Evolutionary conservation across 2,888 invertebrate genomes (phyloP).

Genomic region (Lycaena phlaeas): DNA sequence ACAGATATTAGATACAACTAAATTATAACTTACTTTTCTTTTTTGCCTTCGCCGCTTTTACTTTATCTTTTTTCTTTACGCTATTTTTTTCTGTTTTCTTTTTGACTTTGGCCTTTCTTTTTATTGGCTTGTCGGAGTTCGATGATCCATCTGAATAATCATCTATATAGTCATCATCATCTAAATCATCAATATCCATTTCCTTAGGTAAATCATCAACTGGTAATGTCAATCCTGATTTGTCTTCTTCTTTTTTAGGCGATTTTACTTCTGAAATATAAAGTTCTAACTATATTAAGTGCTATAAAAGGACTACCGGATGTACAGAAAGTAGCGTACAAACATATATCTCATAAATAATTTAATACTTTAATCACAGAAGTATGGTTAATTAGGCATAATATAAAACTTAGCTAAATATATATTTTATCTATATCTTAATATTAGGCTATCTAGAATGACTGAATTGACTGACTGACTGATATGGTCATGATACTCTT

Average conservation of each 20-base stretch:
- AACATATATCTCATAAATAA: too few species aligned
- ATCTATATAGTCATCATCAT: constrained; percentile 24
- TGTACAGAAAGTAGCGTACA: too few species aligned
- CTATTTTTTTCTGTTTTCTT: constrained; percentile 25
- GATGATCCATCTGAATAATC: constrained; percentile 45
- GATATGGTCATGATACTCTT: too few species aligned
- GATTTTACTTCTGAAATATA: constrained; percentile 33
- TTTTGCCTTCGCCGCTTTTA: constrained; percentile 21
- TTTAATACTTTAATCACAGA: too few species aligned
- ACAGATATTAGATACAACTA: too few species aligned
- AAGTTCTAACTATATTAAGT: too few species aligned
- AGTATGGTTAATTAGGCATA: too few species aligned
- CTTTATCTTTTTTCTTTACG: constrained; percentile 30
- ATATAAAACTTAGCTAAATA: too few species aligned
- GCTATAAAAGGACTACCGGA: too few species aligned
- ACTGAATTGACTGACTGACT: too few species aligned
- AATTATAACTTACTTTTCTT: constrained; percentile 24
- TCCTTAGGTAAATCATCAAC: constrained; percentile 16
- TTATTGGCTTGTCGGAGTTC: constrained; percentile 52
- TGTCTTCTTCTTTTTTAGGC: constrained; percentile 30
- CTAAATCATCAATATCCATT: constrained; percentile 18
- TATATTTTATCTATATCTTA: too few species aligned
- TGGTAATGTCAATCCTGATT: constrained; percentile 18
- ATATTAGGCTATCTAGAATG: too few species aligned
- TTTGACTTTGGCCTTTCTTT: constrained; percentile 32